Evolutionary conservation across 2,888 invertebrate genomes (phyloP).

Genomic region (Ctena decussata): DNA sequence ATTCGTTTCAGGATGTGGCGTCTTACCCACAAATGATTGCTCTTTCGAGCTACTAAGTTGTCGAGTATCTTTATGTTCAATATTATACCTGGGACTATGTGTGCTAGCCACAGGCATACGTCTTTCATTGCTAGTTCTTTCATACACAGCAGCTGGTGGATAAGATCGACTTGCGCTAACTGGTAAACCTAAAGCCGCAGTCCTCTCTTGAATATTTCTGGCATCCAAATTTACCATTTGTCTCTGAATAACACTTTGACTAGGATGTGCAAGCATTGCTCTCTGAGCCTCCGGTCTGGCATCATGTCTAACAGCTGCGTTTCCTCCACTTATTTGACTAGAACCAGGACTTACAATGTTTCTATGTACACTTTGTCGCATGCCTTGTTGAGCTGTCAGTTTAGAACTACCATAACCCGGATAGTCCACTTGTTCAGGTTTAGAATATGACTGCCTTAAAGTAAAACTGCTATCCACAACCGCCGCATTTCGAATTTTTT

Average conservation of each 20-base stretch:
- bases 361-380: not conserved
- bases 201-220: not conserved
- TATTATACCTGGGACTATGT: not conserved
- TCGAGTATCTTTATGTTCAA: not conserved
- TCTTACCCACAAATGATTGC: not conserved
- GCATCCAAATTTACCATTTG: not conserved
- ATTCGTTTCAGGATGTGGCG: not conserved
- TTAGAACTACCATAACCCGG: not conserved
- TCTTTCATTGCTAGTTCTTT: not conserved
- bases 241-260: slow-evolving; percentile 12
- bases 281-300: not conserved
- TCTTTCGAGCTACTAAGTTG: not conserved
- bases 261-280: not conserved
- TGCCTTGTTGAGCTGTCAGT: not conserved
- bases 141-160: too few relatives aligned
- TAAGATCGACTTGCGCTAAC: not conserved
- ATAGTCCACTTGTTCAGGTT: not conserved
- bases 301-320: not conserved
- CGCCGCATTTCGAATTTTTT: not conserved
- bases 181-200: not conserved
- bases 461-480: not conserved
- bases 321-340: not conserved
- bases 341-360: not conserved
- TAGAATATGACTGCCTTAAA: not conserved
- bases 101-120: not conserved